phyloP scores from a whole-genome alignment of 1,140 invertebrate species.

The Lepidostoma basale region DNA sequence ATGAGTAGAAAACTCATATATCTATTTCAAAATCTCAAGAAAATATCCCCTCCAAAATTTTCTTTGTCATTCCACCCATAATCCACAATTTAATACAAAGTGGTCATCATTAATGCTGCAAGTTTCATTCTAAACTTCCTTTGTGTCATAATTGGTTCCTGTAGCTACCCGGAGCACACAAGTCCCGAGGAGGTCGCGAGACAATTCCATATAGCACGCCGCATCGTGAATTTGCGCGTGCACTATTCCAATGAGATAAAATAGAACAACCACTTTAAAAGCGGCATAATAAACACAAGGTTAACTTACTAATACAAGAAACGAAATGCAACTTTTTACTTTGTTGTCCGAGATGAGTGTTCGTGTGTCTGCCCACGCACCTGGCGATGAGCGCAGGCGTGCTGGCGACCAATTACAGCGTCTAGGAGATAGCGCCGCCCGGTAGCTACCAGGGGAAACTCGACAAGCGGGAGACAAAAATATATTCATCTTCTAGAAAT shows the following conservation, averaged over 20 bases:
- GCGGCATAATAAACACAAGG: too few relatives aligned
- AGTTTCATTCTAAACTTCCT: too few relatives aligned
- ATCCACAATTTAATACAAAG: too few relatives aligned
- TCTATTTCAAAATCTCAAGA: too few relatives aligned
- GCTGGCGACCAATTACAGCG: slow-evolving; percentile 20
- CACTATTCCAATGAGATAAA: too few relatives aligned
- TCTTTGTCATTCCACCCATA: too few relatives aligned
- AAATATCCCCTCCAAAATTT: too few relatives aligned
- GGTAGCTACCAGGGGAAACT: slow-evolving; percentile 1
- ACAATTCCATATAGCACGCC: slow-evolving; percentile 5
- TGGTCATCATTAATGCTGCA: too few relatives aligned
- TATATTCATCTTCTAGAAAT: slow-evolving; percentile 1
- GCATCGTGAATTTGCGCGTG: slow-evolving; percentile 1
- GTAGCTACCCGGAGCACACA: neutral
- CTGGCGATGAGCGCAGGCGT: slow-evolving; percentile 14
- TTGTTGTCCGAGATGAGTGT: neutral
- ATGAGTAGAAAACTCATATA: too few relatives aligned
- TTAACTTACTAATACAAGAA: too few relatives aligned
- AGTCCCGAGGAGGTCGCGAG: neutral
- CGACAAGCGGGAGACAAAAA: slow-evolving; percentile 14
- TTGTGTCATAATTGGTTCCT: neutral
- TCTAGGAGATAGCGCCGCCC: slow-evolving; percentile 5
- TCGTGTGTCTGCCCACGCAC: neutral
- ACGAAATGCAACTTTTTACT: neutral
- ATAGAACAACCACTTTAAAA: too few relatives aligned